Evolutionary conservation across 2,113 vertebrate genomes (phyloP), one percentile per base, ranked within the genome.

Genomic region (Sceloporus tristichus): DNA sequence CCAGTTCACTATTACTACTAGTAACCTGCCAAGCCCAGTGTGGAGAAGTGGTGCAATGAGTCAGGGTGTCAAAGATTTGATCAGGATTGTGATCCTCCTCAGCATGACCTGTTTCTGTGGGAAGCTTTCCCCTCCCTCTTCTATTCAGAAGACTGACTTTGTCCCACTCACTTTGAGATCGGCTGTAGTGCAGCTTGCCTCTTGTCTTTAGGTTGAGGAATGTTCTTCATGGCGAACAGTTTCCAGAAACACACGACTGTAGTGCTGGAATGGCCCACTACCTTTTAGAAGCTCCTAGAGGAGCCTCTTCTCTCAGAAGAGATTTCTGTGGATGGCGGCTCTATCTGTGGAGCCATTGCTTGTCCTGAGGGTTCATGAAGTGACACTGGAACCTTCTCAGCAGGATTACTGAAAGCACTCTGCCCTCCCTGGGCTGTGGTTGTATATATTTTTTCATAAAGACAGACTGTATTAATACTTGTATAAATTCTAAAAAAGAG

Each of bases 391-490:
- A 34, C 77, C 82, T 90, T 80, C 66, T 71, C 59, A 34, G 56
- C 11, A 76, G 62, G 6, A 53, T 10, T 65, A 16, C 54, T 68
- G 5, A 74, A 65, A 86, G 66, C 56, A 42, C 82, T 40, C 81
- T 34, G 54, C 75, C 73, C 73, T 82, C 8, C 62, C 38, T 79
- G 88, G 84, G 65, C 78, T 62, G 73, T 53, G 71, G 79, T 53
- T 85, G 88, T 70, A 82, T 19, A 81, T 65, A 88, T 62, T 85
- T 90, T 74, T 85, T 90, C 71, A 25, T 65, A 85, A 85, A 81
- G 84, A 81, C 48, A 70, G 23, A 70, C 73, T 83, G 70, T 71
- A 88, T 82, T 91, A 81, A 42, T 77, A 82, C 54, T 82, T 73
- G 71, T 82, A 48, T 78, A 62, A 68, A 70, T 82, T 68, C 74